Percentiles rank a stretch among this genome's conserved stretches.
Conservation (phyloP, 2,797 vertebrate genomes). For the Acomys russatus region DNA sequence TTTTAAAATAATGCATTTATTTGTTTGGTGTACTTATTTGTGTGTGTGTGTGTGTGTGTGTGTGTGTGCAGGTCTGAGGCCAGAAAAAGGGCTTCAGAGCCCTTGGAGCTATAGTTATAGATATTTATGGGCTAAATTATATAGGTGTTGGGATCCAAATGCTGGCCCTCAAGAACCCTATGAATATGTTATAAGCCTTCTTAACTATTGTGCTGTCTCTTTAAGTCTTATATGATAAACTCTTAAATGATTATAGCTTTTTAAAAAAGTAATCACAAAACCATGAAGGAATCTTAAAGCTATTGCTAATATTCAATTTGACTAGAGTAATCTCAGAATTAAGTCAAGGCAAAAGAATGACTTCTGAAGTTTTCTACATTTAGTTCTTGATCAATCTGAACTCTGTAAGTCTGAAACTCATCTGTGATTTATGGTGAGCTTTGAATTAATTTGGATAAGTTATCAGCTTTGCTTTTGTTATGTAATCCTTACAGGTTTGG, state of each 20-base stretch:
- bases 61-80: neutral
- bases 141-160: neutral
- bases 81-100: neutral
- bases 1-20: neutral
- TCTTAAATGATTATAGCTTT: neutral
- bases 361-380: neutral
- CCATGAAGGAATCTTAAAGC: neutral
- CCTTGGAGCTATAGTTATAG: neutral
- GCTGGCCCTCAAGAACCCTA: neutral
- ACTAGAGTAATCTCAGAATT: neutral
- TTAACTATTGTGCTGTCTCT: neutral
- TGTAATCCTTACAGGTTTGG: conserved; percentile 93
- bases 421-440: neutral
- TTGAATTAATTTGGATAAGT: neutral
- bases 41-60: neutral
- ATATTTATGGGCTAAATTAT: neutral
- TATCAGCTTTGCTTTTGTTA: neutral
- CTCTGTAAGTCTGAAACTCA: neutral
- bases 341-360: neutral
- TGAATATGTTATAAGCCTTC: neutral
- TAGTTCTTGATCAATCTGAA: neutral
- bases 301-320: neutral
- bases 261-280: neutral
- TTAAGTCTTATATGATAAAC: neutral
- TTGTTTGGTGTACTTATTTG: neutral